Evolutionary conservation across 2,888 invertebrate species (phyloP).

Genomic region (Cosmia trapezina): DNA sequence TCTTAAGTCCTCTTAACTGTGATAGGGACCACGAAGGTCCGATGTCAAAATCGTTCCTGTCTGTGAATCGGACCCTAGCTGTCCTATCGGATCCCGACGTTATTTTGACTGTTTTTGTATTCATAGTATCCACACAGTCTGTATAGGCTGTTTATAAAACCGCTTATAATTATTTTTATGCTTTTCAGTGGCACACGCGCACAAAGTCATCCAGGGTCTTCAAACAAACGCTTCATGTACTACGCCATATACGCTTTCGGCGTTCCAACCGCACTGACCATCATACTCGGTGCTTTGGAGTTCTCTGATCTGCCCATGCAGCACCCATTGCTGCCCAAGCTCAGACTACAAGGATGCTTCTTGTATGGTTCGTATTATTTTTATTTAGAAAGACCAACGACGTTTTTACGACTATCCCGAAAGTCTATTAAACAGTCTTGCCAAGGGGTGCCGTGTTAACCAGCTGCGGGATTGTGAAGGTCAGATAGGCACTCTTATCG

Average conservation of each 20-base stretch:
- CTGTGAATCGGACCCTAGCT: too few relatives aligned
- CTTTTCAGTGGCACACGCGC: conserved; percentile 84
- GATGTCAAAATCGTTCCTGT: too few relatives aligned
- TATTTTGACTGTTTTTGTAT: too few relatives aligned
- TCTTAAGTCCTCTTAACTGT: too few relatives aligned
- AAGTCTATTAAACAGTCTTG: background rate
- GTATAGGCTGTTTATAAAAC: too few relatives aligned
- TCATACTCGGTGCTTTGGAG: conserved; percentile 77
- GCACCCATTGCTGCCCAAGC: conserved; percentile 74
- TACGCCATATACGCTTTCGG: conserved; percentile 85
- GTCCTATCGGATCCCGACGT: too few relatives aligned
- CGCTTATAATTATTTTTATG: background rate
- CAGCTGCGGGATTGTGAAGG: background rate
- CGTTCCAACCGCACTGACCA: conserved; percentile 78
- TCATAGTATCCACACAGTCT: too few relatives aligned
- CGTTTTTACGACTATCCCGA: background rate
- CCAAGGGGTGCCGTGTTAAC: too few relatives aligned
- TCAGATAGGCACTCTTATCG: background rate
- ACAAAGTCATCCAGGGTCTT: conserved; percentile 71
- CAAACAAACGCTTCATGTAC: conserved; percentile 75
- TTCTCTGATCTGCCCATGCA: conserved; percentile 77
- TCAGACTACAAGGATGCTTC: conserved; percentile 81
- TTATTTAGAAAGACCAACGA: background rate
- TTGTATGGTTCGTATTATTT: conserved; percentile 72
- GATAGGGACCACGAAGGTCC: too few relatives aligned